phyloP scores from a whole-genome alignment of 2,888 invertebrate species.

The Epinotia nisella region DNA sequence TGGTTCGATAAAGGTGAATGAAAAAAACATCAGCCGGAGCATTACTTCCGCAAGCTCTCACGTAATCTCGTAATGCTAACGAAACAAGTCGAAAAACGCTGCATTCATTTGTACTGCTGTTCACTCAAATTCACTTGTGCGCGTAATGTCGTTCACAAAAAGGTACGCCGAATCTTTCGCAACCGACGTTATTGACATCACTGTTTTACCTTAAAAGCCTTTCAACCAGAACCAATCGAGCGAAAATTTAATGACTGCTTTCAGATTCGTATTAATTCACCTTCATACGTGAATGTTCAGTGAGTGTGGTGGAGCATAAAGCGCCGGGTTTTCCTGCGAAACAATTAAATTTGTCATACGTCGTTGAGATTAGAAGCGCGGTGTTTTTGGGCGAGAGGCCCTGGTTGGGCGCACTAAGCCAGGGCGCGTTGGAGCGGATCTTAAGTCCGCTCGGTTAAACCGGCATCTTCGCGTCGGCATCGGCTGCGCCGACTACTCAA shows the following conservation, averaged over 20 bases:
- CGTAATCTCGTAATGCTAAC: slow-evolving; percentile 42
- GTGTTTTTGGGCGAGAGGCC: slow-evolving; percentile 61
- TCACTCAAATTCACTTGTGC: slow-evolving; percentile 38
- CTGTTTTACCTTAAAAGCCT: slow-evolving; percentile 77
- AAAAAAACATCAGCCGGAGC: slow-evolving; percentile 57
- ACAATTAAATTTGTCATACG: slow-evolving; percentile 81
- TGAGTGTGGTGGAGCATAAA: slow-evolving; percentile 68
- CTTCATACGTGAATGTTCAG: slow-evolving; percentile 67
- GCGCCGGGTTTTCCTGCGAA: slow-evolving; percentile 75
- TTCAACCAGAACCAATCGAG: slow-evolving; percentile 76
- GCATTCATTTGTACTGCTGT: slow-evolving; percentile 30
- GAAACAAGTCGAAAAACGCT: slow-evolving; percentile 45
- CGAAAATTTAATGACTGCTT: slow-evolving; percentile 82
- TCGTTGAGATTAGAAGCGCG: slow-evolving; percentile 70
- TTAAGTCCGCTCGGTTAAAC: slow-evolving; percentile 74
- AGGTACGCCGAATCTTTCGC: slow-evolving; percentile 61
- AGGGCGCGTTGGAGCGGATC: slow-evolving; percentile 66
- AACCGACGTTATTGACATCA: slow-evolving; percentile 68
- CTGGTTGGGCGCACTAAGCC: slow-evolving; percentile 60
- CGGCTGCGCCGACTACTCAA: slow-evolving; percentile 61
- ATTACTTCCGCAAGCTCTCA: slow-evolving; percentile 50
- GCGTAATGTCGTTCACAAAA: slow-evolving; percentile 47
- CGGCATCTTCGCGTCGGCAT: slow-evolving; percentile 66
- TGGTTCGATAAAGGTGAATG: slow-evolving; percentile 57
- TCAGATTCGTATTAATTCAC: slow-evolving; percentile 77